phyloP scores from a whole-genome alignment of 2,888 invertebrate genomes.

The Drosophila anomelani region DNA sequence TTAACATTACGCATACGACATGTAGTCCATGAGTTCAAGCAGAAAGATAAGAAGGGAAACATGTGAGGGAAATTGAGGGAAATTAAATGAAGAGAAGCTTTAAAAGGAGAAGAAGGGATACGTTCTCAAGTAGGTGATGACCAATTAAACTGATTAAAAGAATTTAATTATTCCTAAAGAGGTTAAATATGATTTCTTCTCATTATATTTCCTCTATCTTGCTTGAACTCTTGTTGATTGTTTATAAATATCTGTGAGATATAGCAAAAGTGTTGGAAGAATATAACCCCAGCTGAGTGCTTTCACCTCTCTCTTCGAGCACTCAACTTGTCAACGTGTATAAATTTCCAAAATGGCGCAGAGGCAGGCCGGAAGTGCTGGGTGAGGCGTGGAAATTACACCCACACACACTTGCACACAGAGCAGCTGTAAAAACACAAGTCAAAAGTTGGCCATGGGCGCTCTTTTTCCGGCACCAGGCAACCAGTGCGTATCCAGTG shows the following conservation, averaged over 20 bases:
- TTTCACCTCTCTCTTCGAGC: constrained; percentile 22
- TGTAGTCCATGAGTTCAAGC: constrained; percentile 4
- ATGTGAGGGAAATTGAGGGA: background rate
- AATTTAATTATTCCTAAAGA: constrained; percentile 6
- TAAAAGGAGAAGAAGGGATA: background rate
- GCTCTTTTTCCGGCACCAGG: constrained; percentile 28
- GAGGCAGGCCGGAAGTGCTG: background rate
- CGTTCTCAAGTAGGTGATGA: background rate
- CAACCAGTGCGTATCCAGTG: constrained; percentile 30
- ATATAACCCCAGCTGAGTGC: constrained; percentile 31
- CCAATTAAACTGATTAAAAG: constrained; percentile 13
- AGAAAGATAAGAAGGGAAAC: background rate
- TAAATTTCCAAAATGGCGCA: constrained; percentile 46
- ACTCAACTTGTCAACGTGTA: constrained; percentile 61
- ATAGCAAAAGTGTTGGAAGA: background rate
- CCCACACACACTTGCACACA: constrained; percentile 7
- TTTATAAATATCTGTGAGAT: background rate
- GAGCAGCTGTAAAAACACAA: constrained; percentile 48
- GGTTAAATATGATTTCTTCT: constrained; percentile 2
- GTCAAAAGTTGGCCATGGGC: constrained; percentile 47
- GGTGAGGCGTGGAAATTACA: constrained; percentile 16
- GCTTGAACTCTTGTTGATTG: background rate
- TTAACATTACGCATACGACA: constrained; percentile 36
- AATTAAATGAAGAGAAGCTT: background rate
- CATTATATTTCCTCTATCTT: background rate